Evolutionary conservation across 1,140 invertebrate genomes (phyloP), one percentile per base, ranked within the genome.

Genomic region (Drosophila takahashii): DNA sequence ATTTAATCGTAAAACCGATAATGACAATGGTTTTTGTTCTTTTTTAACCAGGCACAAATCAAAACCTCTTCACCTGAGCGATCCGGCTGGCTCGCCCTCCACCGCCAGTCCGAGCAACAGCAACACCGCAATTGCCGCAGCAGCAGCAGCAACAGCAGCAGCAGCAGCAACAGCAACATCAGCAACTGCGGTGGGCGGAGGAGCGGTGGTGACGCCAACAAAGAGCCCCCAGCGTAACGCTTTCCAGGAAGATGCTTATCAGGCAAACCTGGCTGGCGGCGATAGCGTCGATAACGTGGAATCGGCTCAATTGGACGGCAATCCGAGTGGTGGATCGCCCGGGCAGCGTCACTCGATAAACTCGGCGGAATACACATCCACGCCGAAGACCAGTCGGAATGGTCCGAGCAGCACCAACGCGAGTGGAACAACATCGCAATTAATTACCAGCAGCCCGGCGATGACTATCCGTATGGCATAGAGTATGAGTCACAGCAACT

Each of bases 221-320:
- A 83, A 77, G 27, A 89, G 84, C 41, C 84, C 84, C 47, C 85
- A 87, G 22, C 83, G 83, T 16, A 77, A 74, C 47, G 76, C 60
- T 60, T 89, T 84, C 56, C 73, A 89, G 44, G 84, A 89, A 77
- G 85, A 89, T 89, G 84, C 45, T 83, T 87, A 89, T 87, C 84
- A 83, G 57, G 13, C 67, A 13, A 15, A 22, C 27, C 32, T 57
- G 66, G 44, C 70, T 51, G 72, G 59, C 42, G 56, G 60, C 67
- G 84, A 89, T 80, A 72, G 54, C 52, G 39, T 58, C 53, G 80
- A 89, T 90, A 73, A 84, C 60, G 48, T 42, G 36, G 71, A 74
- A 76, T 37, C 51, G 58, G 37, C 16, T 26, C 54, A 56, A 16
- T 18, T 15, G 51, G 60, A 61, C 3, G 60, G 22, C 45, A 51